phyloP scores from a whole-genome alignment of 2,888 invertebrate species.

The Apodemia duryi region DNA sequence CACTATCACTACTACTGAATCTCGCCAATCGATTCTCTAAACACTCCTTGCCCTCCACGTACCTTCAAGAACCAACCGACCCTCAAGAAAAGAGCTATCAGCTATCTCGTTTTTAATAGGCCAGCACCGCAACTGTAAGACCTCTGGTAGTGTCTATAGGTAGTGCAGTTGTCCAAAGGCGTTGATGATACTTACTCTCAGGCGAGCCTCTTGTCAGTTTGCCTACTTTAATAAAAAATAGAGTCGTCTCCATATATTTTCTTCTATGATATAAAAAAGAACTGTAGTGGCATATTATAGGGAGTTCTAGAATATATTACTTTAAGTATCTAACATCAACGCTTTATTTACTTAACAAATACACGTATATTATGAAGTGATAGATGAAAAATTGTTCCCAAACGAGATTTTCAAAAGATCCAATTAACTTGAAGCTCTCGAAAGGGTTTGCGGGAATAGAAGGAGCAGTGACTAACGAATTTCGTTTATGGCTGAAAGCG shows the following conservation, averaged over 20 bases:
- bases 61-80: no score
- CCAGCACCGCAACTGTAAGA: no score
- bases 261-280: no score
- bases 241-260: no score
- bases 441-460: slow-evolving; percentile 55
- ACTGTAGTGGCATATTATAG: no score
- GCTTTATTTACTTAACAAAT: slow-evolving; percentile 39
- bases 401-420: slow-evolving; percentile 61
- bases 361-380: slow-evolving; percentile 50
- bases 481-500: slow-evolving; percentile 52
- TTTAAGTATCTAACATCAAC: slow-evolving; percentile 41
- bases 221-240: no score
- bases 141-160: no score
- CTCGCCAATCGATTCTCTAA: no score
- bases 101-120: slow-evolving; percentile 27
- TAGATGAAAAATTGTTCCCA: slow-evolving; percentile 58
- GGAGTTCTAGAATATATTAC: slow-evolving; percentile 4
- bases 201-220: no score
- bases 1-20: no score
- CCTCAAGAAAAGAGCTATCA: slow-evolving; percentile 26
- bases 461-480: slow-evolving; percentile 57
- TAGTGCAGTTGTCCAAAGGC: slow-evolving; percentile 23
- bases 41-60: no score
- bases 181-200: slow-evolving; percentile 21
- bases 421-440: slow-evolving; percentile 59